phyloP scores from a whole-genome alignment of 2,888 invertebrate genomes.

The Caenorhabditis afra region DNA sequence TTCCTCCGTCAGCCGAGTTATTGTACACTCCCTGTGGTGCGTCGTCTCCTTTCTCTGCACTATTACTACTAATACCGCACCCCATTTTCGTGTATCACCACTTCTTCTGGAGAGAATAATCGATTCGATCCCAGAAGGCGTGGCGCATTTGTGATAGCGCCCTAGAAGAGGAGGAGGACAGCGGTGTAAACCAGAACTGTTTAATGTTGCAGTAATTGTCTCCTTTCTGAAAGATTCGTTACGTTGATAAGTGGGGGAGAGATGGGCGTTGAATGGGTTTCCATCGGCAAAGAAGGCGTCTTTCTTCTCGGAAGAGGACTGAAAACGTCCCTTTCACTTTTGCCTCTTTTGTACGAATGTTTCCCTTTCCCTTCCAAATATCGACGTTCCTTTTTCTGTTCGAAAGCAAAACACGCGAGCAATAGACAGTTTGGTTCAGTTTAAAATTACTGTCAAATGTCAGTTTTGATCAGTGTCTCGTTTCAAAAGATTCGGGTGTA shows the following conservation, averaged over 20 bases:
- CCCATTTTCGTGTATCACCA: constrained; percentile 11
- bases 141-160: constrained; percentile 5
- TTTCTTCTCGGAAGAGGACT: background rate
- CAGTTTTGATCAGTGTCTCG: background rate
- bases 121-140: constrained; percentile 36
- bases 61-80: constrained; percentile 6
- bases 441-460: background rate
- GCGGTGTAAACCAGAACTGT: constrained; percentile 52
- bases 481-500: background rate
- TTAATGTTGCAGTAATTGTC: constrained; percentile 53
- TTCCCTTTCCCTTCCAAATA: background rate
- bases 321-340: too few species aligned
- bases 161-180: constrained; percentile 2
- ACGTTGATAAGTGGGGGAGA: constrained; percentile 42
- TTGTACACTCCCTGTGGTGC: constrained; percentile 40
- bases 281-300: constrained; percentile 9
- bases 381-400: background rate
- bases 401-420: background rate
- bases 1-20: constrained; percentile 27
- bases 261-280: constrained; percentile 15
- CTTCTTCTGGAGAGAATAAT: constrained; percentile 14
- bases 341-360: background rate
- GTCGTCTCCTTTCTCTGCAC: constrained; percentile 6
- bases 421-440: background rate
- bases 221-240: constrained; percentile 19